phyloP scores from a whole-genome alignment of 2,113 vertebrate genomes.

The Megalops atlanticus region DNA sequence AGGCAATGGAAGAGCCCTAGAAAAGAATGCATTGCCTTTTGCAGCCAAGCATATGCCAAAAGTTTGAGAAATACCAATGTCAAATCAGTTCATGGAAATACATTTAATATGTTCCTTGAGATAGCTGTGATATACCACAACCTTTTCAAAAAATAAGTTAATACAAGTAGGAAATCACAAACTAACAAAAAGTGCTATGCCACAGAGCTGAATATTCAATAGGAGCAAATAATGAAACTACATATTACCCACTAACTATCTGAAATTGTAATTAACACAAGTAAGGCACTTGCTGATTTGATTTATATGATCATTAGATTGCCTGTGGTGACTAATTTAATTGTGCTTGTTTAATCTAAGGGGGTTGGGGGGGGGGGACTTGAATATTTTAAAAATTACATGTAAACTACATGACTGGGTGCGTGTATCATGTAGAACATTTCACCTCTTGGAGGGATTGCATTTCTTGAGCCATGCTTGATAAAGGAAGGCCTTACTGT shows the following conservation, averaged over 20 bases:
- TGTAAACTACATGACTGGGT: neutral
- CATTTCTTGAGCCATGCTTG: constrained; percentile 32
- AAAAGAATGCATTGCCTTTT: neutral
- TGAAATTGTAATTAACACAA: neutral
- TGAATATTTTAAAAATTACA: neutral
- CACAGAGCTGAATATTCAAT: too few relatives aligned
- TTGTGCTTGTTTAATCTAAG: neutral
- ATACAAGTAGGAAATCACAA: neutral
- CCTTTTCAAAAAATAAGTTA: neutral
- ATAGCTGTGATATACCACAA: too few relatives aligned
- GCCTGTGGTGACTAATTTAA: neutral
- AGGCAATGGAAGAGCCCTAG: neutral
- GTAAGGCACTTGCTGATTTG: neutral
- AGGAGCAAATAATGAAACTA: neutral
- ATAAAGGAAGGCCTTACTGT: constrained; percentile 37
- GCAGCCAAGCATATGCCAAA: neutral
- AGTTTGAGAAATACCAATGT: neutral
- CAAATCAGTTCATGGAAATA: neutral
- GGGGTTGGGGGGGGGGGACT: too few relatives aligned
- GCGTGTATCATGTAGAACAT: constrained; percentile 26
- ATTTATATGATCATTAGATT: neutral
- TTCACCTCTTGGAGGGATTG: constrained; percentile 31
- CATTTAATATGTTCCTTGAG: too few relatives aligned
- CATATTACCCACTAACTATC: neutral
- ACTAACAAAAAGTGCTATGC: neutral